A percentile compares a stretch with the other conserved stretches of the same genome.
Evolutionary conservation across 2,888 invertebrate genomes (phyloP).

Genomic region (Frankliniella fusca): DNA sequence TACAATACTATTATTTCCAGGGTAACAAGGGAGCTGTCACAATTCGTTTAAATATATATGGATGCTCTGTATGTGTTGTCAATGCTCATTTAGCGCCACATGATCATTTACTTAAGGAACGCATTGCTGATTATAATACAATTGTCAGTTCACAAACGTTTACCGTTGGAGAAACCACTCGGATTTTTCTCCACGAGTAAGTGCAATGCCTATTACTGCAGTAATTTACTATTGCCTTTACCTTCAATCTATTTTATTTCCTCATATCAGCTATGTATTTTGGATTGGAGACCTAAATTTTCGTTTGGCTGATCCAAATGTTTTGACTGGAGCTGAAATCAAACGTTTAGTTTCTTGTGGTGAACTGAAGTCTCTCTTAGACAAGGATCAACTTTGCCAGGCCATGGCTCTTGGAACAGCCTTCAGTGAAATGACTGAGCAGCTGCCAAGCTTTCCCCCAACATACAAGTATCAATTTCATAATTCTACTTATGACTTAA

Average conservation of each 20-base stretch:
- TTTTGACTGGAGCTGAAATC: conserved; percentile 38
- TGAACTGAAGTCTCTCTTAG: conserved; percentile 60
- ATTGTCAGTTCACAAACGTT: conserved; percentile 81
- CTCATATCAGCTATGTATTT: conserved; percentile 69
- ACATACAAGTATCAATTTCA: conserved; percentile 81
- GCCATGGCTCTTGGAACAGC: conserved; percentile 72
- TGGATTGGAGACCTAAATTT: conserved; percentile 92
- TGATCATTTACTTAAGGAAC: conserved; percentile 74
- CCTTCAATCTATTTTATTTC: conserved; percentile 30
- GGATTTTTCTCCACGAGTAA: conserved; percentile 90
- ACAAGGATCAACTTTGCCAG: conserved; percentile 69
- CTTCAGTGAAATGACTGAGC: conserved; percentile 76
- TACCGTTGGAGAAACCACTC: conserved; percentile 68
- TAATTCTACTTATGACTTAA: conserved; percentile 70
- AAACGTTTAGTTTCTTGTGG: conserved; percentile 64
- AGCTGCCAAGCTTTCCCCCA: conserved; percentile 72
- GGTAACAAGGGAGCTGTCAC: conserved; percentile 95
- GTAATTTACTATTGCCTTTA: neutral
- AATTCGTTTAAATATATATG: conserved; percentile 79
- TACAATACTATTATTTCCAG: conserved; percentile 51
- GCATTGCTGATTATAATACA: conserved; percentile 81
- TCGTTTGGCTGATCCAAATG: conserved; percentile 51
- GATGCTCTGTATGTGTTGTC: conserved; percentile 81
- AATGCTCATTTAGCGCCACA: conserved; percentile 90
- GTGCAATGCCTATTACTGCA: conserved; percentile 42